These are phyloP conservation scores for Coenonympha glycerion DNA, from an alignment of 2,888 invertebrate genomes.

Conservation along the genomic window DNA sequence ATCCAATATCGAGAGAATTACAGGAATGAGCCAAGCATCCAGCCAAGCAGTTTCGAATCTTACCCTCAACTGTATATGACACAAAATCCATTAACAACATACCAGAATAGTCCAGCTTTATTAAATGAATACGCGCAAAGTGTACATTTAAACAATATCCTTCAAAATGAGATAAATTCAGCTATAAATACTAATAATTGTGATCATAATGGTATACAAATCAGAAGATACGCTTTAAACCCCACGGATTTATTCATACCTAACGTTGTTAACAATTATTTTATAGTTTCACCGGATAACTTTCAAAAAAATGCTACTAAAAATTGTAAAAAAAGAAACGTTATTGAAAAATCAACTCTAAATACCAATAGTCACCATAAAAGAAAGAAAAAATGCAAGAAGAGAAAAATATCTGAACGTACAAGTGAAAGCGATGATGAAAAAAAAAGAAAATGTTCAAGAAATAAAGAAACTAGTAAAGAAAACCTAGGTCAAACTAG, in stretches of 20 bases:
- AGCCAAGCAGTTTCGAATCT: conserved; percentile 21
- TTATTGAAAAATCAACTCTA: background rate
- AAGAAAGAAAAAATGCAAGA: background rate
- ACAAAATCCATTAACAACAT: conserved; percentile 33
- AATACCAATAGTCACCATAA: background rate
- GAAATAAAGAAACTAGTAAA: background rate
- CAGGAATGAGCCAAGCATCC: conserved; percentile 26
- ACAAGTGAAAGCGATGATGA: background rate
- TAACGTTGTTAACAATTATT: conserved; percentile 45
- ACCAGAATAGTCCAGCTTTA: conserved; percentile 16
- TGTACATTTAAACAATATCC: conserved; percentile 33
- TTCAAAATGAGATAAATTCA: conserved; percentile 11
- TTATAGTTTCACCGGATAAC: conserved; percentile 36
- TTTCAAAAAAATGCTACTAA: conserved; percentile 28
- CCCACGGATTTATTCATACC: conserved; percentile 19
- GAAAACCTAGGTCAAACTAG: too few species aligned
- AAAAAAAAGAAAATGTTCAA: background rate
- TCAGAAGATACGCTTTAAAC: background rate
- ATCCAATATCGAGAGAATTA: conserved; percentile 20
- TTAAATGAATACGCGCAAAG: conserved; percentile 32
- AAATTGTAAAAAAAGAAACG: background rate
- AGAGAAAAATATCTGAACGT: background rate
- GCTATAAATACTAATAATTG: conserved; percentile 24
- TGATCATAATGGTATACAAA: conserved; percentile 36
- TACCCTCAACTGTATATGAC: conserved; percentile 32